These are phyloP conservation scores for Drosophila nebulosa DNA, from an alignment of 1,140 invertebrate species.

Conservation along the genomic window DNA sequence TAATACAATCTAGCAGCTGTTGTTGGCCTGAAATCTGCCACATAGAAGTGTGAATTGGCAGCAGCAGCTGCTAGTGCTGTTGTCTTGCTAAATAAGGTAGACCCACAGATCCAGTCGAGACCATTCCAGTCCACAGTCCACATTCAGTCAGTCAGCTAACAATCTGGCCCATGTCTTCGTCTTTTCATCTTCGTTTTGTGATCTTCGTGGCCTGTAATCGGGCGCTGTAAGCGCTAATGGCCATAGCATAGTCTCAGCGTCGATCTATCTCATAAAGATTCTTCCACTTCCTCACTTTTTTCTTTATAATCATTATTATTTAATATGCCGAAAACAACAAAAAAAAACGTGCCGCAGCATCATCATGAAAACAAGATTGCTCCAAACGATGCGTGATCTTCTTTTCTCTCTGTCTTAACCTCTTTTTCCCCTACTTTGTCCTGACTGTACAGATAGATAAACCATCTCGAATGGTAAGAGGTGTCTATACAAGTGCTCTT, in stretches of 20 bases:
- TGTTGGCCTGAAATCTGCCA: conserved; percentile 34
- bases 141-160: conserved; percentile 39
- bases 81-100: conserved; percentile 58
- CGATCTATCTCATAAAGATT: conserved; percentile 68
- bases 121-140: background rate
- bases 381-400: conserved; percentile 50
- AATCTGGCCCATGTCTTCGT: conserved; percentile 63
- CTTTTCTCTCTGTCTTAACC: background rate
- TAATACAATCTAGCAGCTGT: conserved; percentile 45
- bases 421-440: background rate
- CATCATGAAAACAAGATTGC: conserved; percentile 71
- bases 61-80: conserved; percentile 53
- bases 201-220: conserved; percentile 67
- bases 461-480: background rate
- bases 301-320: conserved; percentile 74
- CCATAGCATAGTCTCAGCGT: conserved; percentile 49
- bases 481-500: background rate
- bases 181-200: background rate
- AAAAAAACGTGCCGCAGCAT: conserved; percentile 56
- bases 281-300: conserved; percentile 72
- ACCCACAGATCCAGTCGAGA: background rate
- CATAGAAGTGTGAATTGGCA: conserved; percentile 67
- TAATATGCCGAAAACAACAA: conserved; percentile 72
- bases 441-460: background rate
- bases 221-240: conserved; percentile 76